Base-by-base conservation (phyloP, 2,888 invertebrate species). In the Dascillus cervinus region DNA sequence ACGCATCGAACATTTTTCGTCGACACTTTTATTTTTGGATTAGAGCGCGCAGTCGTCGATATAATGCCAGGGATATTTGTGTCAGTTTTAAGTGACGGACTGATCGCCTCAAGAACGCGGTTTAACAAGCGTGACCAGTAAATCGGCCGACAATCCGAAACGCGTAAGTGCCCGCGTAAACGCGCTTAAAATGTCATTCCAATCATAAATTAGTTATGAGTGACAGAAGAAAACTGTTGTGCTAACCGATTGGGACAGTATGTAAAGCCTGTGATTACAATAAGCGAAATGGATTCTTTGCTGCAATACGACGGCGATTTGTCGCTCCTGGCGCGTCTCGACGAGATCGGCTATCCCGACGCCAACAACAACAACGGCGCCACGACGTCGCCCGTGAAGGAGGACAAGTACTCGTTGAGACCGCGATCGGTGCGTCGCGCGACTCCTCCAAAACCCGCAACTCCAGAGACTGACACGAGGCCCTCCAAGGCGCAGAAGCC, bases 351-450 rank as follows among this genome's bases (percentile, higher is more conserved):
- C 9, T 61, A 52, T 38, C 54, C 60, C 12, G 65, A 66, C 45
- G 50, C 59, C 13, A 65, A 62, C 41, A 66, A 64, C 44, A 66
- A 66, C 44, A 57, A 56, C 25, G 55, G 55, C 22, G 13, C 39
- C 3, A 39, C 44, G 10, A 30, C 30, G 32, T 17, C 36, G 2
- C 23, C 36, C 11, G 32, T 30, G 8, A 62, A 56, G 38, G 66
- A 51, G 43, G 77, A 77, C 47, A 76, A 80, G 53, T 83, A 82
- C 60, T 80, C 81, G 10, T 62, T 83, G 37, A 65, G 83, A 19
- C 77, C 77, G 27, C 67, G 78, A 4, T 77, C 81, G 13, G 66
- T 77, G 40, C 69, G 77, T 31, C 72, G 73, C 49, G 64, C 70
- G 29, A 26, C 44, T 9, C 36, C 56, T 56, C 44, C 58, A 58